phyloP scores from a whole-genome alignment of 2,888 invertebrate species.

The Polyommatus iphigenia region DNA sequence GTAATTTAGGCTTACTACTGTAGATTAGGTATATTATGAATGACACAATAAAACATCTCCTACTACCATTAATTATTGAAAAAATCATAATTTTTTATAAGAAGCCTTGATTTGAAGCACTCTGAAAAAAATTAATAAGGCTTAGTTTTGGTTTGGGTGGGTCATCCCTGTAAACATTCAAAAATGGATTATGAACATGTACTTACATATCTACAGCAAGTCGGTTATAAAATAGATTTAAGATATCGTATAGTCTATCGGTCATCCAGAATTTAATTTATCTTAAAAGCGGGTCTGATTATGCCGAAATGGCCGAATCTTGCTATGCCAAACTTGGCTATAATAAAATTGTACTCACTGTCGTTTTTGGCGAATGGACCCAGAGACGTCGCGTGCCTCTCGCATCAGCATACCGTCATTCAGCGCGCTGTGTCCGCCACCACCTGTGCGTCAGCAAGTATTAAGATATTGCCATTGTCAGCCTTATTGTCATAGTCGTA shows the following conservation, averaged over 20 bases:
- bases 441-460: neutral
- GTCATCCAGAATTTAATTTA: too few species aligned
- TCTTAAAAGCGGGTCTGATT: too few species aligned
- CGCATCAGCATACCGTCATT: conserved; percentile 68
- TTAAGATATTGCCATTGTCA: neutral
- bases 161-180: neutral
- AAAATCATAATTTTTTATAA: too few species aligned
- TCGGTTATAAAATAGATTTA: neutral
- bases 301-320: too few species aligned
- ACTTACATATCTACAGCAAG: too few species aligned
- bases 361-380: too few species aligned
- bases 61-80: too few species aligned
- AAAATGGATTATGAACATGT: neutral
- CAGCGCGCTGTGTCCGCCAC: conserved; percentile 48
- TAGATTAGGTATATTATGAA: too few species aligned
- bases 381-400: conserved; percentile 53
- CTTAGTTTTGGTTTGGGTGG: neutral
- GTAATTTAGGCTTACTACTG: too few species aligned
- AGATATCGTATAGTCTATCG: too few species aligned
- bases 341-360: too few species aligned
- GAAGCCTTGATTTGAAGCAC: neutral
- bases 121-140: neutral
- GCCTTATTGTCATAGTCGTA: neutral
- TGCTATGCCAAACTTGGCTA: too few species aligned
- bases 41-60: neutral